Percentiles rank a stretch among this genome's conserved stretches.
These are phyloP conservation scores for Eledone cirrhosa DNA, from an alignment of 2,888 invertebrate genomes.

Conservation along the genomic window DNA sequence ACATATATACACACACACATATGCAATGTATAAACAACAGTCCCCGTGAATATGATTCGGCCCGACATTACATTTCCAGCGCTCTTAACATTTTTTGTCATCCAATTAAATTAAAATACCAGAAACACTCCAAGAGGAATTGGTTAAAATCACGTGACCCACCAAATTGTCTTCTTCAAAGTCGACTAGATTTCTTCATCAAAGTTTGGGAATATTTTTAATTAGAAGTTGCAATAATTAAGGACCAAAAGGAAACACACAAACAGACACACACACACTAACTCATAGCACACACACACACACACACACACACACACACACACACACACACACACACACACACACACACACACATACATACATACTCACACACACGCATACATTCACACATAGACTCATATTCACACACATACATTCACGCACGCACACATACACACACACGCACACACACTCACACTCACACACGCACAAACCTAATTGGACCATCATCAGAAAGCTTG, in stretches of 20 bases:
- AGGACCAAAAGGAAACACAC: too few species aligned
- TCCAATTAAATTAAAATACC: too few species aligned
- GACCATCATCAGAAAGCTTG: too few species aligned
- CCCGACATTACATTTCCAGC: background rate
- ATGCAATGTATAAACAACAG: too few species aligned
- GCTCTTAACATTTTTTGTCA: background rate
- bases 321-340: background rate
- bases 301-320: background rate
- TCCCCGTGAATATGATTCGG: background rate
- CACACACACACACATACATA: background rate
- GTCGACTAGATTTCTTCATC: too few species aligned
- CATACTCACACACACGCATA: background rate
- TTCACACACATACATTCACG: background rate
- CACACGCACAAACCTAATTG: background rate
- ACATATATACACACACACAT: too few species aligned
- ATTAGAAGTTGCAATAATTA: too few species aligned
- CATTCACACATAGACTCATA: background rate
- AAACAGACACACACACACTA: background rate
- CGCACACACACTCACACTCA: background rate
- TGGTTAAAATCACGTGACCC: background rate
- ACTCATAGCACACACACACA: background rate
- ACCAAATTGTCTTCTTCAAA: background rate
- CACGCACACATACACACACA: background rate
- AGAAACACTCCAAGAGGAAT: background rate
- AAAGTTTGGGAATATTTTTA: too few species aligned